Evolutionary conservation across 2,797 vertebrate genomes (phyloP), one percentile per base, ranked within the genome.

Genomic region (Coreius guichenoti): DNA sequence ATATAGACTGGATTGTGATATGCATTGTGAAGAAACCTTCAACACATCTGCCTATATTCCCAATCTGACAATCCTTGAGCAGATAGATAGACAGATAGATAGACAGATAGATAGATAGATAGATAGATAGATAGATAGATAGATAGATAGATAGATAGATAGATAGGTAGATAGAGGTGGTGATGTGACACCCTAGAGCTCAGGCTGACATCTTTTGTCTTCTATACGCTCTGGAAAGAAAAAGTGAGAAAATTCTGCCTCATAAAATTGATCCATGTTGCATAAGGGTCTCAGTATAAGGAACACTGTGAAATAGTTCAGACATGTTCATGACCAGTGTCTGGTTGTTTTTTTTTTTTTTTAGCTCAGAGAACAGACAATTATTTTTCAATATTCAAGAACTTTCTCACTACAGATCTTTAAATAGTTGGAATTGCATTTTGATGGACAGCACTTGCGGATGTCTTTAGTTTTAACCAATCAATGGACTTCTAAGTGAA

Each of bases 221-320:
- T 49, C 72, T 26, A n/a, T 39, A 31, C 5, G 3, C 45, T 67
- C 14, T 45, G 72, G 21, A 43, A 31, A 51, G 31, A 51, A 83
- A 72, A 82, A 39, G 11, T 3, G 3, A 77, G 12, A 54, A 54
- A 68, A 68, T 68, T 54, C 45, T 76, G 47, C 72, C 61, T 68
- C 61, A 83, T 49, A 63, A 49, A 74, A 65, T 39, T 83, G 43
- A 76, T 67, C 73, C 31, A 83, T 31, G 73, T 29, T 83, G 33
- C 31, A 26, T 68, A 75, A 68, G 82, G 21, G 23, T 77, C 31
- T 54, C 58, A 19, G 72, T 23, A 36, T 81, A 69, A 81, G 47
- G 43, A 45, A 36, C 31, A 21, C 45, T 73, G 80, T 82, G 49
- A 65, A 75, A 83, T 65, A 75, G 72, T 75, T 83, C 19, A 63